Conservation (phyloP, 2,888 invertebrate species). For the Clepsis dumicolana region DNA sequence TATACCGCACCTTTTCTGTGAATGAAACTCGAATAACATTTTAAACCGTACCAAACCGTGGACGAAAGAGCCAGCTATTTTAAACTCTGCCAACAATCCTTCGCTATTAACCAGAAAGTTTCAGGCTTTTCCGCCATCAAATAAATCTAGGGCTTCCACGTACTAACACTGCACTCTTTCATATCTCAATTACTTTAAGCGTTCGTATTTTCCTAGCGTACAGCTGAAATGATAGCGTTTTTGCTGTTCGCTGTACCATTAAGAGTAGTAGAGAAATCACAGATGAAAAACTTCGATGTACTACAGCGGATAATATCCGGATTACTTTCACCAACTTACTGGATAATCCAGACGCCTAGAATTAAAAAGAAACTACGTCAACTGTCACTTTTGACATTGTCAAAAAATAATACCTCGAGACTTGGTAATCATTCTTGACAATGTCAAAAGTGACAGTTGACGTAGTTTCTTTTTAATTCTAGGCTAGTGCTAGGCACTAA, state of each 20-base stretch:
- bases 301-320: too few species aligned
- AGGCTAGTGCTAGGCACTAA: too few species aligned
- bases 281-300: neutral
- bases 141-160: constrained; percentile 3
- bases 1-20: too few species aligned
- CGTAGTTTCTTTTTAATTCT: too few species aligned
- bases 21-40: neutral
- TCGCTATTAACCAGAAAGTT: neutral
- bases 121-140: neutral
- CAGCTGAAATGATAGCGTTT: neutral
- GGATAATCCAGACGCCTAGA: too few species aligned
- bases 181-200: constrained; percentile 1
- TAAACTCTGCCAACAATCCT: neutral
- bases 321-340: too few species aligned
- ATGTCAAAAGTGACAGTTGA: too few species aligned
- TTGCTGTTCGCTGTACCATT: neutral
- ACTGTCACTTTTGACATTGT: too few species aligned
- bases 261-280: neutral
- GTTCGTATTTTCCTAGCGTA: neutral
- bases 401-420: too few species aligned
- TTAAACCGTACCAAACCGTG: neutral
- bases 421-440: too few species aligned
- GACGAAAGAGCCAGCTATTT: neutral
- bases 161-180: neutral
- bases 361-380: too few species aligned